Base-by-base conservation (phyloP, 2,888 invertebrate species). In the Siphlonurus alternatus region DNA sequence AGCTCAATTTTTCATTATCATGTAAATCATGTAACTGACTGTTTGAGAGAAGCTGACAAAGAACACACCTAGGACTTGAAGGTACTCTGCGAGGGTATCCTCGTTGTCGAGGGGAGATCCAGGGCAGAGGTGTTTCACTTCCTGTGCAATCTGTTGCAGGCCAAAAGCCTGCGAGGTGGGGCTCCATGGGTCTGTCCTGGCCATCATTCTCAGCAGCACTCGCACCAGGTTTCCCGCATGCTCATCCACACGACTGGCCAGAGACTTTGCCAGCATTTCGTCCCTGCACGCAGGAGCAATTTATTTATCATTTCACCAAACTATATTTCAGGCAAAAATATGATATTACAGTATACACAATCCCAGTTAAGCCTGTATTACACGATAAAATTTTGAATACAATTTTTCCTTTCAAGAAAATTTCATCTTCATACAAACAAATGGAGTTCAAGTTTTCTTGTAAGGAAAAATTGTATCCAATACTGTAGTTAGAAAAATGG, bases 141-240 rank as follows among this genome's bases (percentile, higher is more conserved):
- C 56, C 56, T n/a, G 5, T 18, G n/a, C 19, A 56, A 56, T 56
- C 5, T n/a, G n/a, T 56, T 10, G 5, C 56, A 18, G 7, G 56
- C 20, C 15, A 22, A 56, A 10, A 10, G 22, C 5, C 15, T 15
- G 38, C 15, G 38, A 38, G 15, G 38, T 38, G 5, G 38, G 38
- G 7, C 5, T 5, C 38, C 38, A 38, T 10, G 38, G 38, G 38
- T 22, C 56, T 7, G 5, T 5, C 5, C 20, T 22, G 7, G 56
- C 7, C 56, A 56, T 56, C 56, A 56, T 10, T 22, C 20, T n/a
- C 56, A 56, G 56, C 7, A 56, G n/a, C 7, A n/a, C n/a, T 20
- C 56, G 56, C 56, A 56, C 56, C 56, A 56, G 22, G 56, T 56
- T 56, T 5, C 56, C 56, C 5, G 56, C 56, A n/a, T 56, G 56